Conservation (phyloP, 2,113 vertebrate genomes). For the Prunella fulvescens region DNA sequence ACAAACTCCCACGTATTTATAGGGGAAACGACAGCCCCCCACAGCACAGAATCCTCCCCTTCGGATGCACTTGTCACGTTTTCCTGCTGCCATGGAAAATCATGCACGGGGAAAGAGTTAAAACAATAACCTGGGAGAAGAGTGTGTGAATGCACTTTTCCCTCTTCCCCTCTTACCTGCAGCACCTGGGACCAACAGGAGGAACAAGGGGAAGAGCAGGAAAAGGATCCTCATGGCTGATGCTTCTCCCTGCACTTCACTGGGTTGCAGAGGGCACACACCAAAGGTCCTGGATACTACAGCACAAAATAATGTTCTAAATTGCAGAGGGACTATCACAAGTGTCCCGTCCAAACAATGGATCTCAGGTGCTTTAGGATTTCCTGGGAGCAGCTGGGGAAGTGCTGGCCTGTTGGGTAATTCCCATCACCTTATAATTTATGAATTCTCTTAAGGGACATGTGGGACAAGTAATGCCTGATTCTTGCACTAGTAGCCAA, state of each 20-base stretch:
- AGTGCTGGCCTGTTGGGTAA: background rate
- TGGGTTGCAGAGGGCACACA: background rate
- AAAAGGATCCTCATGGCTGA: conserved; percentile 7
- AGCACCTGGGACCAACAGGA: background rate
- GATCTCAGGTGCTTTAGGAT: background rate
- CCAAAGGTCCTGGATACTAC: background rate
- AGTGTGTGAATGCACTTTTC: background rate
- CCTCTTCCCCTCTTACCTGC: background rate
- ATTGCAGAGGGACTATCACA: background rate
- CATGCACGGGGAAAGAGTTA: background rate
- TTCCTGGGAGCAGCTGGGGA: background rate
- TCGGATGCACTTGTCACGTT: background rate
- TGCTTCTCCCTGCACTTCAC: accelerated
- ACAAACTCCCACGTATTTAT: background rate
- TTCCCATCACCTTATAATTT: background rate
- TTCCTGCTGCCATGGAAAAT: background rate
- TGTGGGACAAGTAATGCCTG: background rate
- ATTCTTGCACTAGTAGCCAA: background rate
- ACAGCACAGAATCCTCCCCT: background rate
- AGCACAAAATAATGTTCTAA: background rate
- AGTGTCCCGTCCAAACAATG: background rate
- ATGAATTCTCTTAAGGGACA: background rate
- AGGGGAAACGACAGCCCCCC: background rate
- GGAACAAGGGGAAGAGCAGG: background rate
- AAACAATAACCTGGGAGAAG: background rate